Percentiles rank a stretch among this genome's conserved stretches.
Conservation (phyloP, 64 coral and sea anemone species). For the Trachythela sp. region DNA sequence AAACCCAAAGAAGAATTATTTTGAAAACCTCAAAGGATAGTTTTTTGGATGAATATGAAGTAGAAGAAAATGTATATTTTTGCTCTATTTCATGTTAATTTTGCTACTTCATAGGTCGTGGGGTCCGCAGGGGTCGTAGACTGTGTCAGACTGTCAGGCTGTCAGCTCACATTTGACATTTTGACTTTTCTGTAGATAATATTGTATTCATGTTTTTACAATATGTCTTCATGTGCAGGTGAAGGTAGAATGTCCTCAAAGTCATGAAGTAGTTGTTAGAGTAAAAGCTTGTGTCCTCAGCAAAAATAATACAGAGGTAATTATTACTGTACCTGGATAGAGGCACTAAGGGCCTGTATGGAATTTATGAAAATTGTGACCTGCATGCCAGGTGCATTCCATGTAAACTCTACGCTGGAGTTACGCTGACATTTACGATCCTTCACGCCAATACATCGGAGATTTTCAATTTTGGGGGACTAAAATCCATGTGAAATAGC, state of each 20-base stretch:
- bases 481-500: too few species aligned
- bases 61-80: constrained; percentile 6
- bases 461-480: too few species aligned
- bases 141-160: too few species aligned
- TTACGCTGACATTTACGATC: too few species aligned
- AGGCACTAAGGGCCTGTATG: background rate
- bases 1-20: background rate
- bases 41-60: background rate
- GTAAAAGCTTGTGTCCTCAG: constrained; percentile 88
- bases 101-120: too few species aligned
- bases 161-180: background rate
- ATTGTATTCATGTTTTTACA: background rate
- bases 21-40: background rate
- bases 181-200: background rate
- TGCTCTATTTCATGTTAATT: background rate
- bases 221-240: background rate
- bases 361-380: background rate
- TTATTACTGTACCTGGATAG: background rate
- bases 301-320: constrained; percentile 51
- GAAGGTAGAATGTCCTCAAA: constrained; percentile 57
- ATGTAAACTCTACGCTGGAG: too few species aligned
- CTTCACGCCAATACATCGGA: too few species aligned
- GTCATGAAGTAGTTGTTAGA: constrained; percentile 61
- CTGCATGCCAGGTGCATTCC: too few species aligned
- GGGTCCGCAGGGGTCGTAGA: too few species aligned